Conservation (phyloP, 2,888 invertebrate species). For the Hyalella azteca region DNA sequence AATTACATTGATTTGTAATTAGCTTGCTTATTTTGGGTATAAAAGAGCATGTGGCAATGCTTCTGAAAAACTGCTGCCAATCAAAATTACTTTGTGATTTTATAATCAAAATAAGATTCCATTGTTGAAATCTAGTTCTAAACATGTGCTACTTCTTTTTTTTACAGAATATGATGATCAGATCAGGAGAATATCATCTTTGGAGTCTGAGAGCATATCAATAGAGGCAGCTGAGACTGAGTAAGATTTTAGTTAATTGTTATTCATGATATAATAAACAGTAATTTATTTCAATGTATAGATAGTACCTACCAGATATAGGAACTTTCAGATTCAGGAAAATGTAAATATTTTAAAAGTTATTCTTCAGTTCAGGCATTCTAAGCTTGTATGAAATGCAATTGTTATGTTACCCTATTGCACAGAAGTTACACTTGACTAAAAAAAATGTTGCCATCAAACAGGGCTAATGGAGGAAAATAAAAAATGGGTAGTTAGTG, state of each 20-base stretch:
- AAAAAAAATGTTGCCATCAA: too few species aligned
- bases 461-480: too few species aligned
- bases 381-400: too few species aligned
- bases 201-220: not conserved
- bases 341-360: too few species aligned
- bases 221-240: not conserved
- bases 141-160: not conserved
- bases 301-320: too few species aligned
- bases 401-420: too few species aligned
- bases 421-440: too few species aligned
- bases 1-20: not conserved
- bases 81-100: not conserved
- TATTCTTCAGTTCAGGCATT: too few species aligned
- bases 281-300: too few species aligned
- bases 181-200: not conserved
- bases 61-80: not conserved
- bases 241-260: not conserved
- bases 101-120: not conserved
- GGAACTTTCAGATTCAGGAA: too few species aligned
- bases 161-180: constrained; percentile 10
- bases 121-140: not conserved
- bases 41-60: not conserved
- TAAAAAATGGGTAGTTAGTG: too few species aligned
- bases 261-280: too few species aligned
- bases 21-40: not conserved